These are phyloP conservation scores for Heliothis virescens DNA, from an alignment of 1,140 invertebrate species.

Conservation along the genomic window DNA sequence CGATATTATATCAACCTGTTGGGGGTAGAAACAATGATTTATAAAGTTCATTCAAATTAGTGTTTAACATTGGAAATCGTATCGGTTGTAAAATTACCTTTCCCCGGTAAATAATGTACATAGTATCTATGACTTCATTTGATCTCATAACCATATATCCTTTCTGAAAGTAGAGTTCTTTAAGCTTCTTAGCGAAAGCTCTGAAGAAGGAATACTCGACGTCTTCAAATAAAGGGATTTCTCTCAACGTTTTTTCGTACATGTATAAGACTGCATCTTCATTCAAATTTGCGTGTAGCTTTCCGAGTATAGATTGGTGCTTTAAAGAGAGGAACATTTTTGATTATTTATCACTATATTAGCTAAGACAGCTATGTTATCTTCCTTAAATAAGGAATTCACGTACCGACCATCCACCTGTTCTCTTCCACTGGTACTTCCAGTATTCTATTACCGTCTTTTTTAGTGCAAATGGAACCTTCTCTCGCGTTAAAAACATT, in stretches of 20 bases:
- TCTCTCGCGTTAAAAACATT: slow-evolving; percentile 80
- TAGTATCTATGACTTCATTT: slow-evolving; percentile 79
- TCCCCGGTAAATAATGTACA: slow-evolving; percentile 82
- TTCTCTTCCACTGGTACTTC: slow-evolving; percentile 85
- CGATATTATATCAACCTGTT: slow-evolving; percentile 77
- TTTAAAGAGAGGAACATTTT: slow-evolving; percentile 56
- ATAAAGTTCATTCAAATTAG: background rate
- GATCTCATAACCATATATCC: slow-evolving; percentile 80
- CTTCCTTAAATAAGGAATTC: background rate
- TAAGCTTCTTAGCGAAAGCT: slow-evolving; percentile 81
- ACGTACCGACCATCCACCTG: slow-evolving; percentile 81
- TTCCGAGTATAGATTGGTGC: slow-evolving; percentile 82
- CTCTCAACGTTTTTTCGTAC: slow-evolving; percentile 82
- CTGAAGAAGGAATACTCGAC: slow-evolving; percentile 84
- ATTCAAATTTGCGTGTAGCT: slow-evolving; percentile 82
- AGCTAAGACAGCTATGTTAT: background rate
- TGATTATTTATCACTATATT: slow-evolving; percentile 13
- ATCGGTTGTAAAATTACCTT: slow-evolving; percentile 64
- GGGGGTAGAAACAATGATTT: background rate
- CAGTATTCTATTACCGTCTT: slow-evolving; percentile 76
- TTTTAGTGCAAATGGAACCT: slow-evolving; percentile 70
- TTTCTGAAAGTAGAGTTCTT: slow-evolving; percentile 81
- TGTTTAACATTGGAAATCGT: background rate
- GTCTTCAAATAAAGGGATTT: slow-evolving; percentile 83
- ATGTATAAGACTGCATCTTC: slow-evolving; percentile 83